These are phyloP conservation scores for Globia sparganii DNA, from an alignment of 2,888 invertebrate genomes.

Conservation along the genomic window DNA sequence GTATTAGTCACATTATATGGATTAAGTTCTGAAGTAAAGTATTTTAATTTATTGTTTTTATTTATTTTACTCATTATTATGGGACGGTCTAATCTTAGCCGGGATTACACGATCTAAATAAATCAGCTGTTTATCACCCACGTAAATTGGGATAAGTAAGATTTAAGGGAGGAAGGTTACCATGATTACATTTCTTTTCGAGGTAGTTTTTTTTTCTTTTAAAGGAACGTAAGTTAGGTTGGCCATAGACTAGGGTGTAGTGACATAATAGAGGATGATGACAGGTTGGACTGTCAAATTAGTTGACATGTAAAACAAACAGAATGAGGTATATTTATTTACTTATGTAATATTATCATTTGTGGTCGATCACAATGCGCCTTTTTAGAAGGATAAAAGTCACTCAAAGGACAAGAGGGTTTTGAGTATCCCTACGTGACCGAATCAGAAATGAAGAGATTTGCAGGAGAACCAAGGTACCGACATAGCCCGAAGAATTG, in stretches of 20 bases:
- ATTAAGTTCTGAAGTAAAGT: no score
- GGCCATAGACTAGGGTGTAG: neutral
- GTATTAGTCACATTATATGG: no score
- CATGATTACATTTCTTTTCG: slow-evolving; percentile 47
- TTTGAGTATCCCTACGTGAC: neutral
- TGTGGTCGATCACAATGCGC: neutral
- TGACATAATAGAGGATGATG: neutral
- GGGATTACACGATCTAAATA: slow-evolving; percentile 55
- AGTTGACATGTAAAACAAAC: neutral
- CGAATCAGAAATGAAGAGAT: neutral
- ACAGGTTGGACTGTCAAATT: slow-evolving; percentile 16
- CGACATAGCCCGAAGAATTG: neutral
- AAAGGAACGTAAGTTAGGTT: slow-evolving; percentile 2
- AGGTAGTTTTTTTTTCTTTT: slow-evolving; percentile 23
- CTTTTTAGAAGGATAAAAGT: neutral
- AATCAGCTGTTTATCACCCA: slow-evolving; percentile 54
- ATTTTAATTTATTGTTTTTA: no score
- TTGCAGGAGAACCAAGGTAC: neutral
- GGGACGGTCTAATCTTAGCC: slow-evolving; percentile 25
- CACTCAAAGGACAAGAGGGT: neutral
- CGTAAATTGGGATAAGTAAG: slow-evolving; percentile 61
- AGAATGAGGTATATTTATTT: no score
- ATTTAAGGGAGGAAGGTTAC: slow-evolving; percentile 41
- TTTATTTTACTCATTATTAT: no score
- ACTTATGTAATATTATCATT: no score